These are phyloP conservation scores for Neodontobutis hainanensis DNA, from an alignment of 2,113 vertebrate genomes.

Conservation along the genomic window DNA sequence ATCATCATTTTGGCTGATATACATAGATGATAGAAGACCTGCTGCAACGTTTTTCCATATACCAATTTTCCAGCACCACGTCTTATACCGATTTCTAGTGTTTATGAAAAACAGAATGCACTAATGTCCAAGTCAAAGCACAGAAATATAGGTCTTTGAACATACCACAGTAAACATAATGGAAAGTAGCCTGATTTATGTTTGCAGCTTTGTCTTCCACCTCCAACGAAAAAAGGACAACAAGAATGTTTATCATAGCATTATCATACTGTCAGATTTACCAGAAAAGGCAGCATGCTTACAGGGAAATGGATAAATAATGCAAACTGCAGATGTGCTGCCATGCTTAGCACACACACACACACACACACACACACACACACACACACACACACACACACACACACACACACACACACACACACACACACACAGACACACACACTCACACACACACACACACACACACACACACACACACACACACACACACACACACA, in stretches of 20 bases:
- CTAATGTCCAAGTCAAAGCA: conserved; percentile 70
- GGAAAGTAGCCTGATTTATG: conserved; percentile 30
- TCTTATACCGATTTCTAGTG: conserved; percentile 58
- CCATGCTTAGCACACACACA: conserved; percentile 28
- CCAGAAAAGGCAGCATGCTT: conserved; percentile 27
- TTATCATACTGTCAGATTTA: conserved; percentile 23
- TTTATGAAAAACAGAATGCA: conserved; percentile 73
- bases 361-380: conserved; percentile 2
- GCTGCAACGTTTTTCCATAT: conserved; percentile 45
- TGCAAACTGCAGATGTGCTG: conserved; percentile 19
- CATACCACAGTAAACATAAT: conserved; percentile 44
- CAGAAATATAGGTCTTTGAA: conserved; percentile 32
- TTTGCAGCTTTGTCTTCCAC: conserved; percentile 27
- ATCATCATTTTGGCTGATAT: conserved; percentile 48
- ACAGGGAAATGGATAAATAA: conserved; percentile 21
- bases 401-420: no score
- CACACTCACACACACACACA: no score
- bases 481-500: no score
- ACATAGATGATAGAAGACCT: conserved; percentile 52
- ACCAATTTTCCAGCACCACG: conserved; percentile 47
- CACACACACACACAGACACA: no score
- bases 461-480: no score
- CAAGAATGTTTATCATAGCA: conserved; percentile 23
- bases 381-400: no score
- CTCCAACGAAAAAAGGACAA: conserved; percentile 16